Evolutionary conservation across 2,797 vertebrate genomes (phyloP).

Genomic region (Protosalanx chinensis): DNA sequence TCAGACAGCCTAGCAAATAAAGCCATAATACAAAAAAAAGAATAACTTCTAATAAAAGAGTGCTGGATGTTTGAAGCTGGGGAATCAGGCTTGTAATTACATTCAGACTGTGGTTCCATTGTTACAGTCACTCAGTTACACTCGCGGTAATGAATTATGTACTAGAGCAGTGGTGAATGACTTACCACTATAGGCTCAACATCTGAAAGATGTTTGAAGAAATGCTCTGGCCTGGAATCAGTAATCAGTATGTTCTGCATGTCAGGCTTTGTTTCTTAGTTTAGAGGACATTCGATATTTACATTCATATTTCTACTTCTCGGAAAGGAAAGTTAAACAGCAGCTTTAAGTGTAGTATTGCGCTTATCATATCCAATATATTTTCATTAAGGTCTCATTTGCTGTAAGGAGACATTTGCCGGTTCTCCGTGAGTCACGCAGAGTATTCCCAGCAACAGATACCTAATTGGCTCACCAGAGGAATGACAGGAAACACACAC

Average conservation of each 20-base stretch:
- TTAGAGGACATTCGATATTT: no score
- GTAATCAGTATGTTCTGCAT: no score
- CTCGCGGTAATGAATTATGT: slow-evolving; percentile 22
- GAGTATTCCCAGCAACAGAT: slow-evolving; percentile 21
- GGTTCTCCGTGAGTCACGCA: slow-evolving; percentile 27
- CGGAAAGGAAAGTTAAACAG: no score
- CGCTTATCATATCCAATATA: background rate
- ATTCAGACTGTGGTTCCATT: slow-evolving; percentile 2
- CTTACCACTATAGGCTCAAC: no score
- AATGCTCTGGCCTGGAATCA: no score
- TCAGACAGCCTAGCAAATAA: slow-evolving; percentile 6
- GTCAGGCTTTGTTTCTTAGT: no score
- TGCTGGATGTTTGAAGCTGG: slow-evolving; percentile 18
- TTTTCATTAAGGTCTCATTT: slow-evolving; percentile 11
- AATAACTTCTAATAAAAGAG: slow-evolving; percentile 33
- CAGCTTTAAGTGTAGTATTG: background rate
- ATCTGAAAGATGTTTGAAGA: no score
- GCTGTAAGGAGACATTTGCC: slow-evolving; percentile 20
- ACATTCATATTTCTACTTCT: no score
- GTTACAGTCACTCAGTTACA: no score
- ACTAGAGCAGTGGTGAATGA: background rate
- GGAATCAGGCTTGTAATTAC: slow-evolving; percentile 36
- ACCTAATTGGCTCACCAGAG: slow-evolving; percentile 29
- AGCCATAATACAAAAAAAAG: background rate
- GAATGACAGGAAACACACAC: slow-evolving; percentile 29